Evolutionary conservation across 2,888 invertebrate species (phyloP).

Genomic region (Calameuta filiformis): DNA sequence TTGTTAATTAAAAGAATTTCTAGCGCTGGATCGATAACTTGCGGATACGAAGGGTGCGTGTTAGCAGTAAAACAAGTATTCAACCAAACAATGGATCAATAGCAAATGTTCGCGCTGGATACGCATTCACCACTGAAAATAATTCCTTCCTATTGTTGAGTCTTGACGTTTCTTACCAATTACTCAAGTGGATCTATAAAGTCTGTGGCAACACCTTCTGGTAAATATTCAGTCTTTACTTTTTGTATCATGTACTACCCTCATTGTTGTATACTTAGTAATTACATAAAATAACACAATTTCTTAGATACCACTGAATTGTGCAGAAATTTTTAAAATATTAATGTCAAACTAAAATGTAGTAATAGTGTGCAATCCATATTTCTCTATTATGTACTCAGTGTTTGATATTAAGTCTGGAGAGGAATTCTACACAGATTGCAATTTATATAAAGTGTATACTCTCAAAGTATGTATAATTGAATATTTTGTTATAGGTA

Average conservation of each 20-base stretch:
- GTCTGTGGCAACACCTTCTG: neutral
- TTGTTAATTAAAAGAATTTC: neutral
- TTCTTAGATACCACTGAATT: neutral
- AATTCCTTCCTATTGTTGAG: constrained; percentile 16
- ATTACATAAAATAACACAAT: neutral
- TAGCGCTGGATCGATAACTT: neutral
- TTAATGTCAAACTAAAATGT: neutral
- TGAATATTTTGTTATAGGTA: neutral
- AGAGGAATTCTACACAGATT: too few species aligned
- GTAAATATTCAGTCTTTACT: neutral
- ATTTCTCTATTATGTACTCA: neutral
- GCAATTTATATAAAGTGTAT: neutral
- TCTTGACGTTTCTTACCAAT: neutral
- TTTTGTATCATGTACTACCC: neutral
- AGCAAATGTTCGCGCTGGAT: constrained; percentile 21
- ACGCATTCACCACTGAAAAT: constrained; percentile 31
- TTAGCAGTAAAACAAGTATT: constrained; percentile 35
- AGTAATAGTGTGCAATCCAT: neutral
- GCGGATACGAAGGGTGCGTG: constrained; percentile 22
- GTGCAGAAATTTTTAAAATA: neutral
- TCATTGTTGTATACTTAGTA: neutral
- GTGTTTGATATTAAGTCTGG: neutral
- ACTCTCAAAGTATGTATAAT: neutral
- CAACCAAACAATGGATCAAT: constrained; percentile 60
- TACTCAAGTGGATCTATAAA: neutral